Conservation (phyloP, 2,888 invertebrate genomes). For the Graphium colonna region DNA sequence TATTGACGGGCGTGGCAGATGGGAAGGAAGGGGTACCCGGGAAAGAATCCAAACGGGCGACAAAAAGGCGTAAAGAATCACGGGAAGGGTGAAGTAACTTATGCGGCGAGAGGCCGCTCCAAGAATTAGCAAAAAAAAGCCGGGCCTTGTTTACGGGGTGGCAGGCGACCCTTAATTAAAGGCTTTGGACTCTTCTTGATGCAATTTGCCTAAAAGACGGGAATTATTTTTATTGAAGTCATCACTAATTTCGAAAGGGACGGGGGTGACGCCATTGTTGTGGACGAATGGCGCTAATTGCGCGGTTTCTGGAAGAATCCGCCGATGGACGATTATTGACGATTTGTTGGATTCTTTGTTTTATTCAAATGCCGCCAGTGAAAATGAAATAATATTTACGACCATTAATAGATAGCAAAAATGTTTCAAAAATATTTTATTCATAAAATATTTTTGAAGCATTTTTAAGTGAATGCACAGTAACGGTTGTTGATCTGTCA, state of each 20-base stretch:
- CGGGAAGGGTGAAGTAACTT: slow-evolving; percentile 73
- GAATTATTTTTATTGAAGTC: slow-evolving; percentile 81
- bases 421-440: too few relatives aligned
- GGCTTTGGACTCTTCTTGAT: slow-evolving; percentile 79
- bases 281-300: slow-evolving; percentile 75
- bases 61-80: slow-evolving; percentile 79
- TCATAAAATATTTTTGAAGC: too few relatives aligned
- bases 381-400: too few relatives aligned
- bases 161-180: slow-evolving; percentile 75
- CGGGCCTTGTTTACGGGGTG: slow-evolving; percentile 71
- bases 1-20: slow-evolving; percentile 80
- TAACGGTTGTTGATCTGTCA: too few relatives aligned
- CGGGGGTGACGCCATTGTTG: slow-evolving; percentile 63
- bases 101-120: slow-evolving; percentile 75
- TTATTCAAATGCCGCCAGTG: too few relatives aligned
- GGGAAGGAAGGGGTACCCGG: slow-evolving; percentile 72
- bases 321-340: slow-evolving; percentile 13
- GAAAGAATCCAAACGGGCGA: slow-evolving; percentile 79
- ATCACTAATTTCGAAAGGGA: slow-evolving; percentile 76
- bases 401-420: too few relatives aligned
- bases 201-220: slow-evolving; percentile 80
- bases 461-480: too few relatives aligned
- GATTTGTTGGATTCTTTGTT: too few relatives aligned
- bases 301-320: slow-evolving; percentile 51
- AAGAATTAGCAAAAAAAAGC: slow-evolving; percentile 80